Base-by-base conservation (phyloP, 2,888 invertebrate genomes). In the Euclidia mi region DNA sequence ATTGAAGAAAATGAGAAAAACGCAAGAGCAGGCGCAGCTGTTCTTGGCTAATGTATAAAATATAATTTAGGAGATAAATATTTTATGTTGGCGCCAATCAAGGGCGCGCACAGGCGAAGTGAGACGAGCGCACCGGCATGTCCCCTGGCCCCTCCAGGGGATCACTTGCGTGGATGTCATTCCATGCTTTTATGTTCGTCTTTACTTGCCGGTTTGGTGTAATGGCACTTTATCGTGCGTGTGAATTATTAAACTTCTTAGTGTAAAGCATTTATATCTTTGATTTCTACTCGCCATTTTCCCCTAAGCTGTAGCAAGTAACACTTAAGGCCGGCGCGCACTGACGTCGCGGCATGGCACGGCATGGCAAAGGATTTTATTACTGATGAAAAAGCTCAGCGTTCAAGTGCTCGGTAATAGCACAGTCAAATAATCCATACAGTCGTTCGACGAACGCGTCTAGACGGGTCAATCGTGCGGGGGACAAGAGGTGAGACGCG, bases 241-340 rank as follows among this genome's bases (percentile, higher is more conserved):
- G 84, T 91, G 89, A 88, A 90, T 82, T 85, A 85, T 85, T 89
- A 77, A 87, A 89, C 87, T 89, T 88, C 87, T 90, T 92, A 92
- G 91, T 92, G 88, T 92, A 92, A 91, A 86, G 87, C 88, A 88
- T 82, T 52, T 47, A 38, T 56, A 51, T 71, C 61, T 77, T 65
- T 74, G 37, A 66, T 78, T 78, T 53, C 10, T 29, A 14, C 34
- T 10, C 0, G 14, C 20, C 4, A 37, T 9, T 11, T 14, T 35
- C 3, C 0, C n/a, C n/a, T n/a, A n/a, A n/a, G n/a, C n/a, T n/a
- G n/a, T n/a, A n/a, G n/a, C n/a, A n/a, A n/a, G n/a, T n/a, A n/a
- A n/a, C n/a, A n/a, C n/a, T n/a, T n/a, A n/a, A n/a, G n/a, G n/a
- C n/a, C n/a, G n/a, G n/a, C n/a, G n/a, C n/a, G n/a, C n/a, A n/a